Percentiles rank a stretch among this genome's conserved stretches.
phyloP scores from a whole-genome alignment of 2,888 invertebrate genomes.

The Rosalia funebris region DNA sequence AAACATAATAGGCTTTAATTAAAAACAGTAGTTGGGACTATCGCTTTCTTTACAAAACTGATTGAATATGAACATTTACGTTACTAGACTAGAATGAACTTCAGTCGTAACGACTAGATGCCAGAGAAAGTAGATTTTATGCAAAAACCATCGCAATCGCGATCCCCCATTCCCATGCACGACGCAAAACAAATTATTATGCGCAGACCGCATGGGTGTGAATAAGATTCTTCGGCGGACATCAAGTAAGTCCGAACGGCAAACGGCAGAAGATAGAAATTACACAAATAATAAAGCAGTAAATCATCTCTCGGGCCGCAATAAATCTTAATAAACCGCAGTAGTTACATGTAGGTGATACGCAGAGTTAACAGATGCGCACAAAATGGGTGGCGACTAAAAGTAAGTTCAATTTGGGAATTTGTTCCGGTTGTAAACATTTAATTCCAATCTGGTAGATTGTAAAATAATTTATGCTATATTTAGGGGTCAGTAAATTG shows the following conservation, averaged over 20 bases:
- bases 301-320: slow-evolving; percentile 32
- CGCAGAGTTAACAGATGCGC: not conserved
- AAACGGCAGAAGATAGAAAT: not conserved
- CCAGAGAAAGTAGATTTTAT: not conserved
- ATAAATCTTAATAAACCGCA: slow-evolving; percentile 31
- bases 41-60: too few species aligned
- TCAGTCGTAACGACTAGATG: too few species aligned
- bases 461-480: not conserved
- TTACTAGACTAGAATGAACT: too few species aligned
- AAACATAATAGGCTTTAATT: too few species aligned
- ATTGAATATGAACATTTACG: too few species aligned
- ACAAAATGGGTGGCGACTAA: not conserved
- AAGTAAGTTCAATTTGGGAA: too few species aligned
- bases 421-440: too few species aligned
- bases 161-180: not conserved
- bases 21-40: too few species aligned
- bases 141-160: not conserved
- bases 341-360: not conserved
- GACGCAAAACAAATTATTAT: not conserved
- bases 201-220: not conserved
- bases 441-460: too few species aligned
- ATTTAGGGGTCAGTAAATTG: not conserved
- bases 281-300: slow-evolving; percentile 29
- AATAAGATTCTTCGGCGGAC: not conserved
- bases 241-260: not conserved